Evolutionary conservation across 2,113 vertebrate genomes (phyloP).

Genomic region (Sander vitreus): DNA sequence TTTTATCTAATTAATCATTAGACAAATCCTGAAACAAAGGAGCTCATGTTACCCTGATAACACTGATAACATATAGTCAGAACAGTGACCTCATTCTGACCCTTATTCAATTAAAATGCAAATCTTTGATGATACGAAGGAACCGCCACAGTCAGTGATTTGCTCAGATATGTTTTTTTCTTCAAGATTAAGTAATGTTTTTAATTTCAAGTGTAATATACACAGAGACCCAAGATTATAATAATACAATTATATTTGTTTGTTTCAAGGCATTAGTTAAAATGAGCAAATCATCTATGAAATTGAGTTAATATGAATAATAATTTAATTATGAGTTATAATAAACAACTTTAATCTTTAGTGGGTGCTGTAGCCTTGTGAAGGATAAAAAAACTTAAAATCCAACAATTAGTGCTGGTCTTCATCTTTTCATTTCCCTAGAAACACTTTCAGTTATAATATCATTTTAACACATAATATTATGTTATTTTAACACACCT

Average conservation of each 20-base stretch:
- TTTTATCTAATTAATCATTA: background rate
- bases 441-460: background rate
- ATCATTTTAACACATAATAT: no score
- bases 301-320: background rate
- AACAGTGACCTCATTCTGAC: background rate
- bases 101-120: background rate
- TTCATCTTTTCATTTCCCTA: background rate
- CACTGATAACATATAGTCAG: background rate
- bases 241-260: background rate
- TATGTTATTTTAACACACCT: background rate
- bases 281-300: background rate
- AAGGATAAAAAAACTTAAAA: background rate
- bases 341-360: background rate
- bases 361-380: background rate
- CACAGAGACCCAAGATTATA: background rate
- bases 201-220: background rate
- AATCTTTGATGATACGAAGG: background rate
- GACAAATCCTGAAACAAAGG: background rate
- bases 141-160: background rate
- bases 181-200: background rate
- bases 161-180: background rate
- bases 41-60: background rate
- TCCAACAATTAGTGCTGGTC: background rate
- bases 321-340: background rate
- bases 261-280: background rate